phyloP scores from a whole-genome alignment of 1,140 invertebrate species.

The Thaumetopoea pityocampa region DNA sequence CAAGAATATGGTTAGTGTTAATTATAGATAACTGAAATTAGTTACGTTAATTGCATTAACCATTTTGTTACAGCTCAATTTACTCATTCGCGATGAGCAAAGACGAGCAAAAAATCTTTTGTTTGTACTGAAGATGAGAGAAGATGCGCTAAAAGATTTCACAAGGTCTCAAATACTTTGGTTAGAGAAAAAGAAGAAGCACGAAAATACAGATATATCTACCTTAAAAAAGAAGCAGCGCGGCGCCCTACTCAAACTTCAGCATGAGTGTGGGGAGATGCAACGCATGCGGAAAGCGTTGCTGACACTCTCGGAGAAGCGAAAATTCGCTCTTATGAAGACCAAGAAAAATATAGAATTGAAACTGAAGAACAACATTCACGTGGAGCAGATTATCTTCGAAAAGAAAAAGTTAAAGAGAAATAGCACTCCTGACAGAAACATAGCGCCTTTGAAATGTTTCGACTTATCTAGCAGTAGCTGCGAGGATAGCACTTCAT shows the following conservation, averaged over 20 bases:
- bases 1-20: neutral
- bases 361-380: slow-evolving; percentile 50
- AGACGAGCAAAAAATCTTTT: slow-evolving; percentile 63
- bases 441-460: slow-evolving; percentile 51
- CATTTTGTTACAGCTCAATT: slow-evolving; percentile 56
- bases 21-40: neutral
- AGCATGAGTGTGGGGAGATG: slow-evolving; percentile 70
- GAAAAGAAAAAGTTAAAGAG: slow-evolving; percentile 55
- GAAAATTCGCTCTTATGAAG: slow-evolving; percentile 61
- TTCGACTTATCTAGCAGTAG: slow-evolving; percentile 65
- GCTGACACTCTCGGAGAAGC: slow-evolving; percentile 54
- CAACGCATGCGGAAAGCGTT: slow-evolving; percentile 66
- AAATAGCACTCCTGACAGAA: slow-evolving; percentile 33
- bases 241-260: slow-evolving; percentile 61
- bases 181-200: slow-evolving; percentile 66
- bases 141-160: slow-evolving; percentile 67
- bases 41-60: neutral
- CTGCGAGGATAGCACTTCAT: slow-evolving; percentile 50
- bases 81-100: slow-evolving; percentile 69
- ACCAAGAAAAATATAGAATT: slow-evolving; percentile 66
- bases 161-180: slow-evolving; percentile 66
- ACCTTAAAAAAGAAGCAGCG: slow-evolving; percentile 67
- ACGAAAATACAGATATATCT: slow-evolving; percentile 62
- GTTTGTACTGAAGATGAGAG: slow-evolving; percentile 65
- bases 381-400: slow-evolving; percentile 55